Conservation (phyloP, 2,888 invertebrate species). For the Thelaira solivaga region DNA sequence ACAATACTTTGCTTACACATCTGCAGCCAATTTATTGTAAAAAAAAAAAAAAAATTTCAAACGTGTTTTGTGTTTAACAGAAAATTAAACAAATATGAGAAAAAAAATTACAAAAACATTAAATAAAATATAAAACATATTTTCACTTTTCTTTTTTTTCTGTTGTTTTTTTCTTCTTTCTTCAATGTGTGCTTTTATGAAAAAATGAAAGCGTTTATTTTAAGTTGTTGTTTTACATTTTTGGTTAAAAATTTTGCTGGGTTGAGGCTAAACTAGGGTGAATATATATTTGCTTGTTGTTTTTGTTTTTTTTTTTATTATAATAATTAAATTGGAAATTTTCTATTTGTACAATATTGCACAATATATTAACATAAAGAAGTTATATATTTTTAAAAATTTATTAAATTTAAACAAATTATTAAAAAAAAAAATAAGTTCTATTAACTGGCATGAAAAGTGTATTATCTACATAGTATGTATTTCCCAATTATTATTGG, state of each 20-base stretch:
- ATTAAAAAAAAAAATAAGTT: neutral
- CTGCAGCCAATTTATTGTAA: neutral
- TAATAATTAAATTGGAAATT: neutral
- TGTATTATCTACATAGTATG: too few species aligned
- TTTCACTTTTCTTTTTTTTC: slow-evolving; percentile 48
- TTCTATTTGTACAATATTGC: slow-evolving; percentile 18
- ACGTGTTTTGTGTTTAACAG: slow-evolving; percentile 50
- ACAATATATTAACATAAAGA: slow-evolving; percentile 28
- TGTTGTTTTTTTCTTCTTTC: neutral
- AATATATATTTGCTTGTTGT: neutral
- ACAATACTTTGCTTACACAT: neutral
- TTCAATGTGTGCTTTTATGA: slow-evolving; percentile 9
- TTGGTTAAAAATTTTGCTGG: slow-evolving; percentile 23
- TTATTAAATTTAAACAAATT: neutral
- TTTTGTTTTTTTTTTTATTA: too few species aligned
- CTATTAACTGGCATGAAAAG: too few species aligned
- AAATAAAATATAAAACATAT: slow-evolving; percentile 42
- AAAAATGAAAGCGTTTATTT: slow-evolving; percentile 51
- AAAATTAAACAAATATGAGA: slow-evolving; percentile 30
- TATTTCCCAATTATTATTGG: too few species aligned
- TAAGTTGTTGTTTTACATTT: slow-evolving; percentile 6
- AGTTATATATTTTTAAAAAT: neutral
- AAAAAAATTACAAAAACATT: slow-evolving; percentile 24
- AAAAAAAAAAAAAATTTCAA: slow-evolving; percentile 23
- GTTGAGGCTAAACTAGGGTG: neutral